These are phyloP conservation scores for Rhinopithecus roxellana DNA, from an alignment of 2,113 vertebrate genomes.

Conservation along the genomic window DNA sequence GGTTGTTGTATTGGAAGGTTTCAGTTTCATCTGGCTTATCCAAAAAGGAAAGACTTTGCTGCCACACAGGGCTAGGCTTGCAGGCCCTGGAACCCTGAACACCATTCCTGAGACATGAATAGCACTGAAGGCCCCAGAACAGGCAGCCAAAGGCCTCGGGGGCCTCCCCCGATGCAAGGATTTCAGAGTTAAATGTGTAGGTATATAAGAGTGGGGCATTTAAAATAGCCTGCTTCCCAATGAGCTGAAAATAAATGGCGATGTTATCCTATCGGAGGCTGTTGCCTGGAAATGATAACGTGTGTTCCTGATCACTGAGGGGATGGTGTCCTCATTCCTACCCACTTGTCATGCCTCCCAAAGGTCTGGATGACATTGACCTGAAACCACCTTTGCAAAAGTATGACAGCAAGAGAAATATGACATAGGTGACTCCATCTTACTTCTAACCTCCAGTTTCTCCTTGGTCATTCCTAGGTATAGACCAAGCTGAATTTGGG, in stretches of 20 bases:
- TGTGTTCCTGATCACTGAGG: background rate
- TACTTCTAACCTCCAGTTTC: too few species aligned
- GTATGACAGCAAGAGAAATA: too few species aligned
- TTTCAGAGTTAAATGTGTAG: background rate
- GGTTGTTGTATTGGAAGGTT: background rate
- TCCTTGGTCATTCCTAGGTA: too few species aligned
- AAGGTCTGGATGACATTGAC: background rate
- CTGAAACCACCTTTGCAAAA: too few species aligned
- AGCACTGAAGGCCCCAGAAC: too few species aligned
- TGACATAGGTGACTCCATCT: too few species aligned
- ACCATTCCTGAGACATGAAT: background rate
- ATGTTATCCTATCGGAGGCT: background rate
- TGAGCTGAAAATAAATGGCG: background rate
- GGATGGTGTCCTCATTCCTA: background rate
- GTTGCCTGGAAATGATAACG: background rate
- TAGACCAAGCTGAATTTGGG: too few species aligned
- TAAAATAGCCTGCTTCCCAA: background rate
- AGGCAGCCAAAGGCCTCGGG: background rate
- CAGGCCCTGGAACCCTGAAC: background rate
- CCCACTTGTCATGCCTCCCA: background rate
- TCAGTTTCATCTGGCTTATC: background rate
- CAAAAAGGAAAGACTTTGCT: background rate
- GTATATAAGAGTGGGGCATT: background rate
- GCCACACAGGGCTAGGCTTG: background rate
- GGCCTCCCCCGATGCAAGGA: rapidly evolving